Percentiles rank a stretch among this genome's conserved stretches.
These are phyloP conservation scores for Allacma fusca DNA, from an alignment of 2,888 invertebrate species.

Conservation along the genomic window DNA sequence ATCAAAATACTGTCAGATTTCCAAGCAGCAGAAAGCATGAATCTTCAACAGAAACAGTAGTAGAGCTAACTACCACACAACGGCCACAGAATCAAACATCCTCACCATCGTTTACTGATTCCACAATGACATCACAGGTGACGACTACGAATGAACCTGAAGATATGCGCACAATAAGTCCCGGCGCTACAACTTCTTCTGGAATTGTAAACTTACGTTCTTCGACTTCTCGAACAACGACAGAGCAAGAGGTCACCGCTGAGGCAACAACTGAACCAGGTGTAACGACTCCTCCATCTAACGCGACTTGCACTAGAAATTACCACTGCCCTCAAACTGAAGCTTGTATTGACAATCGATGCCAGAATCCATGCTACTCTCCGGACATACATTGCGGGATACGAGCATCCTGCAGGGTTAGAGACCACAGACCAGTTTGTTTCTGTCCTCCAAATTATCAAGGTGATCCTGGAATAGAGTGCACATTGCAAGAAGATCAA, in stretches of 20 bases:
- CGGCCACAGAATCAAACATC: not conserved
- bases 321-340: constrained; percentile 87
- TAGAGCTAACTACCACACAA: not conserved
- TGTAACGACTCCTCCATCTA: too few species aligned
- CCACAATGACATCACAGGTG: not conserved
- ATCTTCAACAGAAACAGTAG: not conserved
- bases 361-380: constrained; percentile 77
- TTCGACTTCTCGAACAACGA: not conserved
- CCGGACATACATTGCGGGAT: constrained; percentile 67
- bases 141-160: not conserved
- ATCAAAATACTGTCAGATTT: not conserved
- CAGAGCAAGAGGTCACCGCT: not conserved
- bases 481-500: too few species aligned
- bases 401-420: constrained; percentile 80
- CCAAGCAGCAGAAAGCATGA: not conserved
- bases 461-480: constrained; percentile 77
- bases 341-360: constrained; percentile 82
- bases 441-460: constrained; percentile 71
- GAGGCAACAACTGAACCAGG: not conserved
- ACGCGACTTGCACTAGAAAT: constrained; percentile 66
- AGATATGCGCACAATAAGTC: not conserved
- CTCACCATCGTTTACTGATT: not conserved
- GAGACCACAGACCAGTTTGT: constrained; percentile 83
- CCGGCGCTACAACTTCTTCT: not conserved
- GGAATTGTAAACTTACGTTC: not conserved